Evolutionary conservation across 2,888 invertebrate species (phyloP).

Genomic region (Epirrita christyi): DNA sequence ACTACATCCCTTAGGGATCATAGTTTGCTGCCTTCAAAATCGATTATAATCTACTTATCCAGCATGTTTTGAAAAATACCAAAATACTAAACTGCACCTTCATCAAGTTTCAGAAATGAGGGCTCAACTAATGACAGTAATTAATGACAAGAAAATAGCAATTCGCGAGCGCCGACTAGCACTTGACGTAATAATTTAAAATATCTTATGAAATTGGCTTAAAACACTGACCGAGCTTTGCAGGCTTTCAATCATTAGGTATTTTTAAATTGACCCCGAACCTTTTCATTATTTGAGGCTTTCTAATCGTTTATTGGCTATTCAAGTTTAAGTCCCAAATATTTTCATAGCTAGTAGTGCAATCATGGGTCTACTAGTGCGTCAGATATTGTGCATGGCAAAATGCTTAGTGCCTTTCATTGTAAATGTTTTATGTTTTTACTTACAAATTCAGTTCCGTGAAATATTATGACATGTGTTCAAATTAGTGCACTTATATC

Average conservation of each 20-base stretch:
- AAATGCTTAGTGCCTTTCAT: background rate
- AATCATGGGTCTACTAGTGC: conserved; percentile 16
- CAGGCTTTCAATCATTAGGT: conserved; percentile 25
- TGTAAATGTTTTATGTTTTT: background rate
- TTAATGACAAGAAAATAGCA: conserved; percentile 29
- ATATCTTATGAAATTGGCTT: conserved; percentile 28
- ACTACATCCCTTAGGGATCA: conserved; percentile 4
- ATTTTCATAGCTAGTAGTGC: conserved; percentile 29
- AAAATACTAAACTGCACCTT: conserved; percentile 29
- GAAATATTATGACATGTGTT: too few species aligned
- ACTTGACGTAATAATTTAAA: conserved; percentile 33
- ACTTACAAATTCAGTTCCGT: too few species aligned
- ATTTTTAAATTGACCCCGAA: conserved; percentile 23
- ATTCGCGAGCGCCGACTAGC: conserved; percentile 32
- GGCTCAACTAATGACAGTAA: conserved; percentile 32
- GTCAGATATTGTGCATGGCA: conserved; percentile 17
- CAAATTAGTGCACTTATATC: too few species aligned
- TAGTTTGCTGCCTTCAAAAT: conserved; percentile 13
- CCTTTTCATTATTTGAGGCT: conserved; percentile 23
- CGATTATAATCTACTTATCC: conserved; percentile 2
- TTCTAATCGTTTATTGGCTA: conserved; percentile 25
- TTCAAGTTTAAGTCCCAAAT: conserved; percentile 4
- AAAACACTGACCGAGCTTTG: conserved; percentile 27
- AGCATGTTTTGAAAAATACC: conserved; percentile 22
- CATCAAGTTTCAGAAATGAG: conserved; percentile 34